Base-by-base conservation (phyloP, 2,113 vertebrate species). In the Ploceus nigricollis region DNA sequence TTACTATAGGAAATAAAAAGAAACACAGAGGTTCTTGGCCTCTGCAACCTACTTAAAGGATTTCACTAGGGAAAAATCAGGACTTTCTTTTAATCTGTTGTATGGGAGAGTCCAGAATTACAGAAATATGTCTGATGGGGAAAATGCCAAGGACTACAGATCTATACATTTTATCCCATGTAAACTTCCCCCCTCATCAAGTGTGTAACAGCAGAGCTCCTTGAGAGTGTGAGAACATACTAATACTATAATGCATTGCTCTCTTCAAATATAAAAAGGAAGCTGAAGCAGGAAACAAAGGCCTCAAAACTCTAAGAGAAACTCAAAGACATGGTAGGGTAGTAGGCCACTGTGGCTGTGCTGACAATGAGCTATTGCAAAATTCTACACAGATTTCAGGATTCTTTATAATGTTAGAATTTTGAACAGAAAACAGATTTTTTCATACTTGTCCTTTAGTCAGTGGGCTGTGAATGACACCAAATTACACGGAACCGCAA, bases 311-410 rank as follows among this genome's bases (percentile, higher is more conserved):
- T 54, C 22, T 24, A 33, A 24, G 21, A 78, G 22, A 51, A 87
- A 35, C 10, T 13, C n/a, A 57, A 92, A 82, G 24, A 30, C 19
- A 23, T 31, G 2, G 13, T 68, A n/a, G 12, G 80, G 9, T n/a
- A 11, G 13, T 44, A 33, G 30, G n/a, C n/a, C 51, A 30, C 4
- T 1, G 0, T 6, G 42, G 6, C 15, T 65, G 13, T 5, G 10
- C 20, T 87, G 40, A 45, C 44, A 44, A 42, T 2, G 9, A 79
- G 6, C 14, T n/a, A 6, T 30, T 4, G 4, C 15, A 80, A 40
- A 77, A 35, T 27, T 86, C 27, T 31, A 11, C 14, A 31, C 0
- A 1, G 28, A 56, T 77, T 80, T 70, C 11, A 13, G 6, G 20
- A 9, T 56, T 58, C 33, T 51, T 78, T 50, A 33, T n/a, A 71